Conservation (phyloP, 2,113 vertebrate species). For the Anoura caudifer region DNA sequence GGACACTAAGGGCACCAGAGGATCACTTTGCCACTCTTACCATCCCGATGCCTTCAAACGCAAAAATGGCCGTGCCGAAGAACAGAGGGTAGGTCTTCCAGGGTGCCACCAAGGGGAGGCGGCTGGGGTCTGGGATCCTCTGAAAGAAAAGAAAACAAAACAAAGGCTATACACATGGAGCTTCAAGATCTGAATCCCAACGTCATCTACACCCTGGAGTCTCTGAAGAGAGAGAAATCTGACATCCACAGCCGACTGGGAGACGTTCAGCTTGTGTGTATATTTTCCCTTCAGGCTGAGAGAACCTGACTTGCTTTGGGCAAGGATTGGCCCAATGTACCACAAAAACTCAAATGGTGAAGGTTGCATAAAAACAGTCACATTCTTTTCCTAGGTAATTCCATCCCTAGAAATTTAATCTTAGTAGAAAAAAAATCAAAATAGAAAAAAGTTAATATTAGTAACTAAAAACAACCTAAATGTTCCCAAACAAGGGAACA, state of each 20-base stretch:
- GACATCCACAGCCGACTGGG: not conserved
- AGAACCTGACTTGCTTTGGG: not conserved
- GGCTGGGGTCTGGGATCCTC: slow-evolving; percentile 86
- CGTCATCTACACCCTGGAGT: not conserved
- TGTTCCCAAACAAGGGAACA: not conserved
- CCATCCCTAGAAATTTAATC: not conserved
- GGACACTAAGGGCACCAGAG: not conserved
- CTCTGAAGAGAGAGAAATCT: not conserved
- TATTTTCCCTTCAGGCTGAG: not conserved
- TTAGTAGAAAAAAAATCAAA: not conserved
- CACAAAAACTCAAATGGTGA: not conserved
- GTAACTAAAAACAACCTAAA: not conserved
- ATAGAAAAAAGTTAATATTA: not conserved
- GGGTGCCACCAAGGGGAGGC: slow-evolving; percentile 86
- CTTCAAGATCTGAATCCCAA: not conserved
- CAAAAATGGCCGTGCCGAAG: slow-evolving; percentile 96
- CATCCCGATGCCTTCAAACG: slow-evolving; percentile 98
- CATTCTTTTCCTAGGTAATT: not conserved
- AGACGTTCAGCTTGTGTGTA: not conserved
- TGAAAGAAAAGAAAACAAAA: slow-evolving; percentile 70
- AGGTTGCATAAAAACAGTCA: not conserved
- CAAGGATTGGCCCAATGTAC: not conserved
- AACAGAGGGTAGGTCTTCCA: slow-evolving; percentile 94
- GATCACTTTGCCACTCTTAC: slow-evolving; percentile 78
- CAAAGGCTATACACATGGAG: not conserved